Conservation (phyloP, 2,113 vertebrate species). For the Daphoenositta chrysoptera region DNA sequence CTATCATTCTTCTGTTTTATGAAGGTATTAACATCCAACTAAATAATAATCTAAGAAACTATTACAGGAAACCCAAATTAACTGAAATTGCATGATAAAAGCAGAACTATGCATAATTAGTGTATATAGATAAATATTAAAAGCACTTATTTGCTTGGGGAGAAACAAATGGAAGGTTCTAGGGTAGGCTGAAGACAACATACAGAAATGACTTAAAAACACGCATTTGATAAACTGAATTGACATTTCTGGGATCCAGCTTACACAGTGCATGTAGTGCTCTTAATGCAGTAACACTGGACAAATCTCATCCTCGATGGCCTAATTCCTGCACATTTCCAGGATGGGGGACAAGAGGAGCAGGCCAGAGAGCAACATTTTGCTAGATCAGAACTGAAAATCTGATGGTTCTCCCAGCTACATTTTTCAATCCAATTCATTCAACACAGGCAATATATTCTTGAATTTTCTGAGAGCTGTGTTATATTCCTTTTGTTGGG, state of each 20-base stretch:
- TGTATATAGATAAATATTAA: not conserved
- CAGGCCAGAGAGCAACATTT: not conserved
- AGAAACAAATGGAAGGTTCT: not conserved
- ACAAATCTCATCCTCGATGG: accelerated
- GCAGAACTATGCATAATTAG: not conserved
- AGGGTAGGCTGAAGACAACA: not conserved
- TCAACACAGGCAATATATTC: not conserved
- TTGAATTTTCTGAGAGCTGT: not conserved
- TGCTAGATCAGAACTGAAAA: not conserved
- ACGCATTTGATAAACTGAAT: not conserved
- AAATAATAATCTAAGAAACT: not conserved
- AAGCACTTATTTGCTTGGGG: not conserved
- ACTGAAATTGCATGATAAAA: not conserved
- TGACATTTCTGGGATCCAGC: not conserved
- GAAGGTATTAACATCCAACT: not conserved
- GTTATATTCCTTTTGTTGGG: not conserved
- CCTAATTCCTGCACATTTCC: not conserved
- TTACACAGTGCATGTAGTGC: not conserved
- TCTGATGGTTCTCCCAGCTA: not conserved
- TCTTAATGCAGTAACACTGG: not conserved
- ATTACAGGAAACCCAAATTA: not conserved
- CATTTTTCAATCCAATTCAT: not conserved
- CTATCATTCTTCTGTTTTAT: not conserved
- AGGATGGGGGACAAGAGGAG: accelerated
- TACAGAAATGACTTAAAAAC: not conserved